Percentiles rank a stretch among this genome's conserved stretches.
Conservation (phyloP, 1,140 invertebrate genomes). For the Amphibalanus amphitrite region DNA sequence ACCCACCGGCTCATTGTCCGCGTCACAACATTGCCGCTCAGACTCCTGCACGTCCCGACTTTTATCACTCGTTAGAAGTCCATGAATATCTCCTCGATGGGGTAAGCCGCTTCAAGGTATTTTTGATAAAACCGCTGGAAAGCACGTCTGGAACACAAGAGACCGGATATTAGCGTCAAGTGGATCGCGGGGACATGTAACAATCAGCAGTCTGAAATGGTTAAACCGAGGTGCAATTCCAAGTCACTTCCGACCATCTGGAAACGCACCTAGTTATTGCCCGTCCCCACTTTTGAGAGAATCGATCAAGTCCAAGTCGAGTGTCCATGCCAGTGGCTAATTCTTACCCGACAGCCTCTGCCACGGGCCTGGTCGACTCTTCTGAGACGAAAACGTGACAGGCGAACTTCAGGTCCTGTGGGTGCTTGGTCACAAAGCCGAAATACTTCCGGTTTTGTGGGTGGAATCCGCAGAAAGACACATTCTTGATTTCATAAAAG, state of each 20-base stretch:
- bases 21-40: background rate
- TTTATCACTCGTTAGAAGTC: slow-evolving; percentile 37
- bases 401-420: slow-evolving; percentile 81
- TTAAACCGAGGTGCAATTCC: too few relatives aligned
- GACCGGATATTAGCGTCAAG: too few relatives aligned
- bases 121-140: slow-evolving; percentile 97
- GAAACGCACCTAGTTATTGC: too few relatives aligned
- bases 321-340: too few relatives aligned
- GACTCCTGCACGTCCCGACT: too few relatives aligned
- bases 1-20: too few relatives aligned
- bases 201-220: too few relatives aligned
- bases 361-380: slow-evolving; percentile 82
- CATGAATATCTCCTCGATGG: slow-evolving; percentile 95
- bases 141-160: slow-evolving; percentile 49
- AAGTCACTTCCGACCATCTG: too few relatives aligned
- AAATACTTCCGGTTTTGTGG: slow-evolving; percentile 88
- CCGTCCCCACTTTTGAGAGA: too few relatives aligned
- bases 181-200: too few relatives aligned
- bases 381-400: slow-evolving; percentile 91
- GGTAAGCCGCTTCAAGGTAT: slow-evolving; percentile 95
- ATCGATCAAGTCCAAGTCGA: too few relatives aligned
- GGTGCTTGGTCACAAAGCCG: slow-evolving; percentile 96
- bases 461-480: slow-evolving; percentile 96
- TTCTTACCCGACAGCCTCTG: slow-evolving; percentile 83
- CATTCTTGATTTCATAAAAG: slow-evolving; percentile 93